These are phyloP conservation scores for Labrus mixtus DNA, from an alignment of 2,113 vertebrate genomes.

Conservation along the genomic window DNA sequence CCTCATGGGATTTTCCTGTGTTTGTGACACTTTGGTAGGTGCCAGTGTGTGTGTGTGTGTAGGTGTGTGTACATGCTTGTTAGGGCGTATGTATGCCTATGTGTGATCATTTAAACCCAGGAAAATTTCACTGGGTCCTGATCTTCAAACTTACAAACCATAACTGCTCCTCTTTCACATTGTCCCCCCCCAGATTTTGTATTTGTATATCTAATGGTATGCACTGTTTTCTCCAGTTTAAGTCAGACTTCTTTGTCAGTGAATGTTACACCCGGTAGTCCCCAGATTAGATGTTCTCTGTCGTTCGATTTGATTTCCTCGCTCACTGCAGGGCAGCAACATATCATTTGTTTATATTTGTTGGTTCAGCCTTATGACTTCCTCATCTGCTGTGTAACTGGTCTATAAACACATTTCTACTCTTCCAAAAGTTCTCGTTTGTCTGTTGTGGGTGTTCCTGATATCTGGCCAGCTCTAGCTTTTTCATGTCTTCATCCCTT, in stretches of 20 bases:
- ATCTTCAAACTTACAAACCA: background rate
- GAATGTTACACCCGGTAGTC: conserved; percentile 37
- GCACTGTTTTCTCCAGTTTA: conserved; percentile 28
- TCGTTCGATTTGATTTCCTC: conserved; percentile 51
- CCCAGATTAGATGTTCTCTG: conserved; percentile 54
- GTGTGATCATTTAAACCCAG: conserved; percentile 13
- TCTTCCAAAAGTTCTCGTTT: conserved; percentile 1
- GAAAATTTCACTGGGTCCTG: conserved; percentile 20
- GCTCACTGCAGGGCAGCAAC: conserved; percentile 27
- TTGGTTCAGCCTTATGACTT: conserved; percentile 50
- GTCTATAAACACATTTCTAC: conserved; percentile 43
- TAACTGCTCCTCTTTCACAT: conserved; percentile 4
- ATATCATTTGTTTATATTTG: conserved; percentile 52
- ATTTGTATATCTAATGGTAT: conserved; percentile 26
- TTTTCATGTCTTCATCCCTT: too few relatives aligned
- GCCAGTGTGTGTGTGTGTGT: conserved; percentile 16
- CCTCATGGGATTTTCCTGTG: conserved; percentile 24
- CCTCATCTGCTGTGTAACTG: conserved; percentile 28
- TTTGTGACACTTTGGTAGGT: conserved; percentile 15
- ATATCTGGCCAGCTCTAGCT: background rate
- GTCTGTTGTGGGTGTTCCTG: background rate
- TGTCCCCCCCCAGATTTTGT: conserved; percentile 9
- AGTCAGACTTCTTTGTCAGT: conserved; percentile 22
- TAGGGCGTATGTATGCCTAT: background rate
- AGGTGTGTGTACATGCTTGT: background rate